Percentiles rank a stretch among this genome's conserved stretches.
Evolutionary conservation across 2,113 vertebrate genomes (phyloP).

Genomic region (Rafetus swinhoei): DNA sequence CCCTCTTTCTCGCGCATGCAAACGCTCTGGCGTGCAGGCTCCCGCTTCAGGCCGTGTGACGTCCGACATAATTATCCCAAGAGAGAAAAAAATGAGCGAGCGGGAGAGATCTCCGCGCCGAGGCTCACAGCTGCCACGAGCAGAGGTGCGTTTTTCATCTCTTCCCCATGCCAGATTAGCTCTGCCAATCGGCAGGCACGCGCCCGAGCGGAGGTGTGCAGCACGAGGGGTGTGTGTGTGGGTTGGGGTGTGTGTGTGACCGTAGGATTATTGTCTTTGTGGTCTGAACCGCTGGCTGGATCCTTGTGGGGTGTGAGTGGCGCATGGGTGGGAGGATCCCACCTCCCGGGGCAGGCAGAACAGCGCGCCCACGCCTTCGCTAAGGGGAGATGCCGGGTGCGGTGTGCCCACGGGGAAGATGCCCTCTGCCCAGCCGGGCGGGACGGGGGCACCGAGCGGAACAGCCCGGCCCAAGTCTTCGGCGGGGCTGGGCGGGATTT

Average conservation of each 20-base stretch:
- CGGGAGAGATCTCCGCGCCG: not conserved
- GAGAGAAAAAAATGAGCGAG: not conserved
- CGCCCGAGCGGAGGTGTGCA: not conserved
- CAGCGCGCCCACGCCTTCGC: too few species aligned
- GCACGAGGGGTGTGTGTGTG: accelerated
- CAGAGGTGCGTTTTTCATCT: not conserved
- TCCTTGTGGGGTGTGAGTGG: too few species aligned
- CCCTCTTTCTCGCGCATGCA: not conserved
- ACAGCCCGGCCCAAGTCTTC: too few species aligned
- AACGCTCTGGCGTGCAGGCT: not conserved
- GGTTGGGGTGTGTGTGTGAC: not conserved
- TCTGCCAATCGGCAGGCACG: not conserved
- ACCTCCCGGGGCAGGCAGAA: not conserved
- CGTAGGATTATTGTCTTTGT: too few species aligned
- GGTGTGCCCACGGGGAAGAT: not conserved
- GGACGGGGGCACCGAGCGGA: too few species aligned
- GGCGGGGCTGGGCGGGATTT: not conserved
- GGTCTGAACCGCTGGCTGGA: not conserved
- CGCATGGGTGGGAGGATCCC: too few species aligned
- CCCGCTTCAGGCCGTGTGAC: not conserved
- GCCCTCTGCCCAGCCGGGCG: not conserved
- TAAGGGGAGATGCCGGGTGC: not conserved
- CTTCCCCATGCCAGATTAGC: not conserved
- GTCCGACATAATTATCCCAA: not conserved
- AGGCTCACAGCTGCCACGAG: too few species aligned